Conservation (phyloP, 2,888 invertebrate species). For the Xylocampa areola region DNA sequence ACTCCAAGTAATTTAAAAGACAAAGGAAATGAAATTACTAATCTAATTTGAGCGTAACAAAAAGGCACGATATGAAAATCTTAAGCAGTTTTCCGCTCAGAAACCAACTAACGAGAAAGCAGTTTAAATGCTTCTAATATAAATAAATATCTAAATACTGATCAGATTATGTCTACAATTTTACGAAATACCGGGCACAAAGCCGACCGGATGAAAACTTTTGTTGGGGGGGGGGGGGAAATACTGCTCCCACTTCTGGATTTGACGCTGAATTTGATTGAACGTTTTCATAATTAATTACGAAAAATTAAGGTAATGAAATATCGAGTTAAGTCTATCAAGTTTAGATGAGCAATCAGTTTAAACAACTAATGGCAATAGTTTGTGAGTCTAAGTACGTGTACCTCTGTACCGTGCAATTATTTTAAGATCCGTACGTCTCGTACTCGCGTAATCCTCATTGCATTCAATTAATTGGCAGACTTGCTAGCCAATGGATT, state of each 20-base stretch:
- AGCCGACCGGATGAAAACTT: constrained; percentile 59
- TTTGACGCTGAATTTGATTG: constrained; percentile 61
- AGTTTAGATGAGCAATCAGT: constrained; percentile 23
- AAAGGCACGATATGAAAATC: constrained; percentile 29
- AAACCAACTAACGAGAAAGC: constrained; percentile 48
- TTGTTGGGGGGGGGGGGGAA: constrained; percentile 55
- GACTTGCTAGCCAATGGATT: constrained; percentile 48
- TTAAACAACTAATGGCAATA: constrained; percentile 28
- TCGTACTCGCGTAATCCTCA: constrained; percentile 32
- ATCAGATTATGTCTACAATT: constrained; percentile 60
- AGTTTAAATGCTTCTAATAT: constrained; percentile 55
- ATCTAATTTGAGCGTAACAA: constrained; percentile 17
- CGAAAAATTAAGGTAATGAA: constrained; percentile 15
- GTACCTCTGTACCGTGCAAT: constrained; percentile 49
- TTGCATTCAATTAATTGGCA: constrained; percentile 50
- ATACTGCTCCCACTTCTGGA: constrained; percentile 59
- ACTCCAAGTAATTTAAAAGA: constrained; percentile 4
- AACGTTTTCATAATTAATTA: constrained; percentile 57
- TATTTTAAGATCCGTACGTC: constrained; percentile 51
- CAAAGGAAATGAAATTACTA: constrained; percentile 18
- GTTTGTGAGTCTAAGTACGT: constrained; percentile 42
- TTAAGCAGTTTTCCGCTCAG: constrained; percentile 19
- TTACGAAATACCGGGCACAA: constrained; percentile 53
- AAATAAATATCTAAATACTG: constrained; percentile 63
- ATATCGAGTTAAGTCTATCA: constrained; percentile 15